A percentile compares a stretch with the other conserved stretches of the same genome.
These are phyloP conservation scores for Cephus nigrinus DNA, from an alignment of 2,888 invertebrate genomes.

Conservation along the genomic window DNA sequence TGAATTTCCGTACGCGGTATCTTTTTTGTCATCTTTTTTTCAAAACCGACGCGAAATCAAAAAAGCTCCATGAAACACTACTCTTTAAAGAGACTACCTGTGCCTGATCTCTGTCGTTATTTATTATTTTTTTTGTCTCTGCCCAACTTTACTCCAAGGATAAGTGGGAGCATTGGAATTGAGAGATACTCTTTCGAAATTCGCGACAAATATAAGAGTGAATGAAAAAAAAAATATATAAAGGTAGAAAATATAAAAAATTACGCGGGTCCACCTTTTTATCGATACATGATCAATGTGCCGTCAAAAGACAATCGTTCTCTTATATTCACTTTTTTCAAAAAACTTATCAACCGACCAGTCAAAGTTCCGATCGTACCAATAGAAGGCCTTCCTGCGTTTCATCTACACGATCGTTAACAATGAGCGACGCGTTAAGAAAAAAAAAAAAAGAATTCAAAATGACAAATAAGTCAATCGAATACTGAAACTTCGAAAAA, in stretches of 20 bases:
- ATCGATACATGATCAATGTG: not conserved
- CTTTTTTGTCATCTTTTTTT: not conserved
- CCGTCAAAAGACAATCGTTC: not conserved
- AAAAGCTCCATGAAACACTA: slow-evolving; percentile 35
- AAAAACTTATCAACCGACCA: not conserved
- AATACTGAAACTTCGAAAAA: not conserved
- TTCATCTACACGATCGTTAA: not conserved
- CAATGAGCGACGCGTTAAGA: not conserved
- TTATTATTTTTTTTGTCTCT: slow-evolving; percentile 38
- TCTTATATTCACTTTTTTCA: not conserved
- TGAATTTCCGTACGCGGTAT: not conserved
- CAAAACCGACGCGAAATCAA: too few species aligned
- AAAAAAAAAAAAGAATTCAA: not conserved
- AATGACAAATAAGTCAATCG: not conserved
- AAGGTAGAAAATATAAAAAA: not conserved
- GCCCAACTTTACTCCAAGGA: not conserved
- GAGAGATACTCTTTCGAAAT: slow-evolving; percentile 15
- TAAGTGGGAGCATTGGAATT: not conserved
- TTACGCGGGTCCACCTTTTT: not conserved
- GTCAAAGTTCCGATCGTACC: not conserved
- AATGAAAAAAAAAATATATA: not conserved
- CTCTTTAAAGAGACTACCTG: slow-evolving; percentile 38
- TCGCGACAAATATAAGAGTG: not conserved
- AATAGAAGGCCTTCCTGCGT: not conserved
- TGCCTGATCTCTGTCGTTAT: slow-evolving; percentile 55